A percentile compares a stretch with the other conserved stretches of the same genome.
Conservation (phyloP, 2,797 vertebrate species). For the Coregonus ussuriensis region DNA sequence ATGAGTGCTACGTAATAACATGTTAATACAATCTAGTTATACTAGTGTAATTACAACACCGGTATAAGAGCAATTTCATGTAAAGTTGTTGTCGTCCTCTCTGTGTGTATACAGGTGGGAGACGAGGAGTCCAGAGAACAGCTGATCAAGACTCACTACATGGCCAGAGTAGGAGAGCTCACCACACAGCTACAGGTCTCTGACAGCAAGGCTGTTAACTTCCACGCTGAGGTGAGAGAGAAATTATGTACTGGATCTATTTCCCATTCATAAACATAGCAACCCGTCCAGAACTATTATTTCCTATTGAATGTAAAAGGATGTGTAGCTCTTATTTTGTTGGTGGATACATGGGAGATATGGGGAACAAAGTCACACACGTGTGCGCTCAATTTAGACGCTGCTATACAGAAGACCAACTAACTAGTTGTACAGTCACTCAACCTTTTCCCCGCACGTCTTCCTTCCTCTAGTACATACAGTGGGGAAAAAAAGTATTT, state of each 20-base stretch:
- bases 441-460: neutral
- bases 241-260: neutral
- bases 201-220: constrained; percentile 97
- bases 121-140: constrained; percentile 89
- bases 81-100: neutral
- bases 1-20: neutral
- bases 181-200: constrained; percentile 94
- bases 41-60: neutral
- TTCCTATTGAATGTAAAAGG: too few species aligned
- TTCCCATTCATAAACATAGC: too few species aligned
- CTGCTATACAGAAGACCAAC: neutral
- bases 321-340: neutral
- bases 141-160: constrained; percentile 95
- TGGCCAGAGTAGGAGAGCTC: constrained; percentile 91
- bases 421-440: neutral
- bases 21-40: neutral
- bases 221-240: constrained; percentile 88
- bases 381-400: neutral
- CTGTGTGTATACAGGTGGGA: constrained; percentile 72
- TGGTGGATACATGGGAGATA: neutral
- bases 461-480: constrained; percentile 9
- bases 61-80: neutral
- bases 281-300: too few species aligned
- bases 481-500: too few species aligned
- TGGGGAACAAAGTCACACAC: neutral